Base-by-base conservation (phyloP, 2,113 vertebrate species). In the Nothoprocta perdicaria region DNA sequence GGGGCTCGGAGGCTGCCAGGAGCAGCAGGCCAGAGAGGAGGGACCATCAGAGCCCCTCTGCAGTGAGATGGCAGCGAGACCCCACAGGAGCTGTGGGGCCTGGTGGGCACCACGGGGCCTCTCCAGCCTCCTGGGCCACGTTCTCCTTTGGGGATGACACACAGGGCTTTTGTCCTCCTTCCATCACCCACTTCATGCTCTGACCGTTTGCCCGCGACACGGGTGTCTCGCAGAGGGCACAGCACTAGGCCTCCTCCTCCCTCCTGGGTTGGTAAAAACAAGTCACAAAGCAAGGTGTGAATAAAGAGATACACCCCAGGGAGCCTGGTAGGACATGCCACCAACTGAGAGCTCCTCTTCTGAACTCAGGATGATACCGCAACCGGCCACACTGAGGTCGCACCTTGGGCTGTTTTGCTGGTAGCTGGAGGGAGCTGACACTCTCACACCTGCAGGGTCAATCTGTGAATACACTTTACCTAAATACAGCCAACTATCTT, bases 401-500 rank as follows among this genome's bases (percentile, higher is more conserved):
- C 43, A 41, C 33, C 33, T 67, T 57, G 84, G 65, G 27, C 12
- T 22, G 26, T 71, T 45, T 41, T 52, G 24, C 29, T 3, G 55
- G 61, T 41, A 91, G 65, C 15, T 46, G 74, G 35, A 61, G n/a
- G 17, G 35, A 84, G 40, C 29, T 61, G 62, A 79, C 43, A 63
- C 14, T 17, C 61, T 48, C 22, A 38, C 53, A 63, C 53, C 73
- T 23, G 33, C 76, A 23, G 80, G 68, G 21, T 57, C 16, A 87
- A 58, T 31, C 16, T 60, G 66, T 57, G 11, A 35, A 35, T 10
- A 19, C 1, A 63, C 31, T 76, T 87, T 19, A 77, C 38, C 31
- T 50, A 55, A 92, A 60, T 24, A 27, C 40, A 82, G 35, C 67
- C 43, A 91, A 63, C 29, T 57, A 71, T 63, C 73, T 94, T 68